These are phyloP conservation scores for Aegypius monachus DNA, from an alignment of 2,113 vertebrate species.

Conservation along the genomic window DNA sequence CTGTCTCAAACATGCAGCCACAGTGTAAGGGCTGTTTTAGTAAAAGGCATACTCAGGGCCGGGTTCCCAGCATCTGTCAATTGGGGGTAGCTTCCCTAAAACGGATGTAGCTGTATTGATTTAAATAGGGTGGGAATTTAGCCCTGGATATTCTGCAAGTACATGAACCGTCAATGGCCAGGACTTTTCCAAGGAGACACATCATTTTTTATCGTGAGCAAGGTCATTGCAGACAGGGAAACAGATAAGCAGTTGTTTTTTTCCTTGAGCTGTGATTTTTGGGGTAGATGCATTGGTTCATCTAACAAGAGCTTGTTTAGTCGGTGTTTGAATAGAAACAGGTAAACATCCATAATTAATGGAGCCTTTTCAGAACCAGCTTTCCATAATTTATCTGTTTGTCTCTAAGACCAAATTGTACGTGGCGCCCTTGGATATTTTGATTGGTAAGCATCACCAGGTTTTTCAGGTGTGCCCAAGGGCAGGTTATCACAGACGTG, in stretches of 20 bases:
- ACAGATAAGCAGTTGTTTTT: not conserved
- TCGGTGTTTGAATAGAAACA: not conserved
- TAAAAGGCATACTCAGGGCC: not conserved
- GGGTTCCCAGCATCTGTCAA: not conserved
- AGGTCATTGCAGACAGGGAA: not conserved
- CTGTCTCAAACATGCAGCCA: not conserved
- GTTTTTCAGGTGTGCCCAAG: not conserved
- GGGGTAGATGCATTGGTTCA: not conserved
- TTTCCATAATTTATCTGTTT: not conserved
- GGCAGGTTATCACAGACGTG: not conserved
- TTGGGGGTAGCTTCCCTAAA: not conserved
- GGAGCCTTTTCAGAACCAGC: not conserved
- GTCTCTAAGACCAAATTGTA: not conserved
- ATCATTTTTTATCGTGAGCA: rapidly evolving
- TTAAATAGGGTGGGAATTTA: not conserved
- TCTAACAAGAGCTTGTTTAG: not conserved
- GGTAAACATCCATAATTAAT: not conserved
- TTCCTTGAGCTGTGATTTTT: not conserved
- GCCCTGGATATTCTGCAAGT: not conserved
- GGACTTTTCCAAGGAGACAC: not conserved
- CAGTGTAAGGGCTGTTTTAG: not conserved
- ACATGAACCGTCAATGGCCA: not conserved
- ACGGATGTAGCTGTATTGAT: not conserved
- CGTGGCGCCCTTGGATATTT: not conserved
- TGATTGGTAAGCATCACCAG: not conserved